Evolutionary conservation across 1,140 invertebrate species (phyloP).

Genomic region (Eurosta solidaginis): DNA sequence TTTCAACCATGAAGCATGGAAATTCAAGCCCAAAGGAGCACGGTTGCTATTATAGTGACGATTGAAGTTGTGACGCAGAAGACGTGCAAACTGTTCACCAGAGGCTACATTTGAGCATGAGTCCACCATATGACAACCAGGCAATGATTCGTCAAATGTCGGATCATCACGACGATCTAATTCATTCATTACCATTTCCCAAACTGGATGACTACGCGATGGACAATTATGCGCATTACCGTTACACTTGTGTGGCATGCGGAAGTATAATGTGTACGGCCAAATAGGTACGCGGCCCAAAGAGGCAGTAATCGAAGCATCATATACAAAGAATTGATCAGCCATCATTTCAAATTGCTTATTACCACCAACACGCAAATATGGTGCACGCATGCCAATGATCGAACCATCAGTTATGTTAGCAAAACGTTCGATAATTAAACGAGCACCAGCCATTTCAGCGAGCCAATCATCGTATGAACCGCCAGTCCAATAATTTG

Average conservation of each 20-base stretch:
- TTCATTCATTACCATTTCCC: slow-evolving; percentile 97
- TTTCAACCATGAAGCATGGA: slow-evolving; percentile 95
- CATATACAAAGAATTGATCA: slow-evolving; percentile 92
- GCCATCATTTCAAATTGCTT: slow-evolving; percentile 96
- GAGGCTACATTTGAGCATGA: slow-evolving; percentile 90
- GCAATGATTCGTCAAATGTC: slow-evolving; percentile 86
- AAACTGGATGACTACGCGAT: slow-evolving; percentile 86
- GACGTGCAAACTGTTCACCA: slow-evolving; percentile 83
- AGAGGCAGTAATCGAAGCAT: slow-evolving; percentile 90
- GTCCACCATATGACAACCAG: slow-evolving; percentile 92
- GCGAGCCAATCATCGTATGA: slow-evolving; percentile 91
- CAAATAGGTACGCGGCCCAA: slow-evolving; percentile 87
- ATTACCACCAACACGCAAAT: slow-evolving; percentile 89
- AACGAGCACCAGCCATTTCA: slow-evolving; percentile 91
- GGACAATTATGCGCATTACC: slow-evolving; percentile 92
- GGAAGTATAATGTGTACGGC: slow-evolving; percentile 94
- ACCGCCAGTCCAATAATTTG: slow-evolving; percentile 86
- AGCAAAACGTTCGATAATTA: slow-evolving; percentile 86
- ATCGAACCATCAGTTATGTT: slow-evolving; percentile 91
- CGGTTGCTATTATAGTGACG: slow-evolving; percentile 91
- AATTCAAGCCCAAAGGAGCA: slow-evolving; percentile 91
- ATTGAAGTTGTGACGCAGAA: slow-evolving; percentile 92
- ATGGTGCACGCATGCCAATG: slow-evolving; percentile 86
- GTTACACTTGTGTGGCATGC: slow-evolving; percentile 93
- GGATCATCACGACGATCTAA: slow-evolving; percentile 89